These are phyloP conservation scores for Cataglyphis altisquamis DNA, from an alignment of 2,888 invertebrate species.

Conservation along the genomic window DNA sequence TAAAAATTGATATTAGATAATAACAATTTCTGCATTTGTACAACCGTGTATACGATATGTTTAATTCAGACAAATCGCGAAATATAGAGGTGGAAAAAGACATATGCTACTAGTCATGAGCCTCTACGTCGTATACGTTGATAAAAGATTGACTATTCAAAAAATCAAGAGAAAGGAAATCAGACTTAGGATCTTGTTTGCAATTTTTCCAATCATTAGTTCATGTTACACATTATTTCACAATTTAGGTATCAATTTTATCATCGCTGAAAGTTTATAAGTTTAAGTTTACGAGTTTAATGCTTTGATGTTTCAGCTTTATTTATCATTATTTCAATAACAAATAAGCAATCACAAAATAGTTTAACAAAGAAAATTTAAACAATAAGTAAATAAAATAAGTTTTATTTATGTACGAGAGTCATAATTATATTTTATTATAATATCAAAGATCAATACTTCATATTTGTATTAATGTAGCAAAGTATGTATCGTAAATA, in stretches of 20 bases:
- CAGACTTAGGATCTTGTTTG: not conserved
- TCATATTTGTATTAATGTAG: not conserved
- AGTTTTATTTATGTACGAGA: not conserved
- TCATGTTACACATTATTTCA: not conserved
- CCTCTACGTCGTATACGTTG: not conserved
- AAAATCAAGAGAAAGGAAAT: not conserved
- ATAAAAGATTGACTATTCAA: not conserved
- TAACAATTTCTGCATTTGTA: conserved; percentile 1
- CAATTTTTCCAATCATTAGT: not conserved
- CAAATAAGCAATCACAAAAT: not conserved
- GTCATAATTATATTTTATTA: not conserved
- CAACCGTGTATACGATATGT: not conserved
- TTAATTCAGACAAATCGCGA: not conserved
- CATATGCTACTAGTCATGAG: too few relatives aligned
- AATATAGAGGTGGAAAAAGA: conserved; percentile 6
- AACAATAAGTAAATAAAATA: not conserved
- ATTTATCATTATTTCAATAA: not conserved
- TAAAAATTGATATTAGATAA: conserved; percentile 6
- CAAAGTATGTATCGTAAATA: not conserved
- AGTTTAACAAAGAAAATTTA: not conserved
- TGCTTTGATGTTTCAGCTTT: not conserved
- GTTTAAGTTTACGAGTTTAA: not conserved
- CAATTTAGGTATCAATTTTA: conserved; percentile 11
- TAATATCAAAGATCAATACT: not conserved
- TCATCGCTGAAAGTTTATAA: not conserved